Base-by-base conservation (phyloP, 2,113 vertebrate genomes). In the Eira barbara region DNA sequence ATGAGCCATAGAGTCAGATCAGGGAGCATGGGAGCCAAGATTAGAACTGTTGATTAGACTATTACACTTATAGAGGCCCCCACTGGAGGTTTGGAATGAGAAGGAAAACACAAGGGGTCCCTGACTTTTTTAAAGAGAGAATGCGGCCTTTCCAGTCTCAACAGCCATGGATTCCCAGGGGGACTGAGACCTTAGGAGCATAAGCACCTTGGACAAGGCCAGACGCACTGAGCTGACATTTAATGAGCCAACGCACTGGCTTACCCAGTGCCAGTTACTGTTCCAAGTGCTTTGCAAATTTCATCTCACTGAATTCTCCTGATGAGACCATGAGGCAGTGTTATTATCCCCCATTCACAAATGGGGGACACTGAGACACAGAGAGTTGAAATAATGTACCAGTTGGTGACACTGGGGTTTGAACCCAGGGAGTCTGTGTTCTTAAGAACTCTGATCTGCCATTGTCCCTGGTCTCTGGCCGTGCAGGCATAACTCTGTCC, bases 151-250 rank as follows among this genome's bases (percentile, higher is more conserved):
- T 25, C 34, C 6, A 0, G 8, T 11, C 59, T 42, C 36, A 29
- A 29, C 0, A 39, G 73, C 10, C 52, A 17, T 52, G 49, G 15
- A 52, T 52, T 52, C 55, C 25, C 80, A 31, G 67, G 25, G 61
- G 42, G 25, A 14, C 45, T 4, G 84, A 80, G 27, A 2, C 42
- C n/a, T 18, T 1, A 17, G 57, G 55, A 7, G 6, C 57, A 39
- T 85, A 95, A 91, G 95, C 84, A 94, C 80, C 95, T 74, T 67
- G 85, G 91, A 90, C 74, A 90, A 94, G 89, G 71, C 15, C 61
- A 85, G 21, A 18, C 1, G 4, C 45, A 4, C 47, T 4, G 5
- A 0, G 3, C 3, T 0, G 78, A 39, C 10, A 0, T 17, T 31
- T 45, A 15, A 12, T 47, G 6, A 74, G 52, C 52, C 81, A 36